phyloP scores from a whole-genome alignment of 2,113 vertebrate genomes.

The Channa argus region DNA sequence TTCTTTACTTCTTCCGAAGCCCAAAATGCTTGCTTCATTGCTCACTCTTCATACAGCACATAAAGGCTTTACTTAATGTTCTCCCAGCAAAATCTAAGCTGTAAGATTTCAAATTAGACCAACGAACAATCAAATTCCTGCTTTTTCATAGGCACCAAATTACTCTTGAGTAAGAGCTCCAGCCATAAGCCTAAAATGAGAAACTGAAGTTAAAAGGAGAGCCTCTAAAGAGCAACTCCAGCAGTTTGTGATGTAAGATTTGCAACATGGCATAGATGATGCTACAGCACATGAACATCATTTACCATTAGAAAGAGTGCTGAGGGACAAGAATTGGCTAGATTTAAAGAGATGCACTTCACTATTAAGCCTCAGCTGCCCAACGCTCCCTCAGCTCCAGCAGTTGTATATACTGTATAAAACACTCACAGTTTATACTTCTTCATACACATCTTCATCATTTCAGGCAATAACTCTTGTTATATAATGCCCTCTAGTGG shows the following conservation, averaged over 20 bases:
- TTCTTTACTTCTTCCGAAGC: background rate
- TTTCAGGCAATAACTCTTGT: slow-evolving; percentile 27
- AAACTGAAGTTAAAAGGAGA: slow-evolving; percentile 5
- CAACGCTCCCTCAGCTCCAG: slow-evolving; percentile 23
- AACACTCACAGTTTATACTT: slow-evolving; percentile 30
- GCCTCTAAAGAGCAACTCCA: slow-evolving; percentile 14
- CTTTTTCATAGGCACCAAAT: slow-evolving; percentile 52
- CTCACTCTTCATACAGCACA: no score
- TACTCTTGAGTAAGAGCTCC: background rate
- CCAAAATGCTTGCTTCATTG: slow-evolving; percentile 4
- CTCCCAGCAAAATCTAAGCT: background rate
- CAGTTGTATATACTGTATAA: slow-evolving; percentile 21
- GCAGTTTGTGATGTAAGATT: slow-evolving; percentile 23
- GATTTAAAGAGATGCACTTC: slow-evolving; percentile 24
- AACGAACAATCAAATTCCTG: slow-evolving; percentile 11
- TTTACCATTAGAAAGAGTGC: slow-evolving; percentile 9
- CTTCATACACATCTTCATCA: background rate
- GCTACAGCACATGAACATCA: background rate
- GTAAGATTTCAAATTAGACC: slow-evolving; percentile 12
- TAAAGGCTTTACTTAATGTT: background rate
- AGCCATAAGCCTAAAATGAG: slow-evolving; percentile 22
- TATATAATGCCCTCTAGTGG: slow-evolving; percentile 73
- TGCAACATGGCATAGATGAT: slow-evolving; percentile 14
- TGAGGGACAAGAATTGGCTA: background rate
- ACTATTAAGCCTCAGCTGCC: slow-evolving; percentile 25